phyloP scores from a whole-genome alignment of 2,888 invertebrate species.

The Pasiphila rectangulata region DNA sequence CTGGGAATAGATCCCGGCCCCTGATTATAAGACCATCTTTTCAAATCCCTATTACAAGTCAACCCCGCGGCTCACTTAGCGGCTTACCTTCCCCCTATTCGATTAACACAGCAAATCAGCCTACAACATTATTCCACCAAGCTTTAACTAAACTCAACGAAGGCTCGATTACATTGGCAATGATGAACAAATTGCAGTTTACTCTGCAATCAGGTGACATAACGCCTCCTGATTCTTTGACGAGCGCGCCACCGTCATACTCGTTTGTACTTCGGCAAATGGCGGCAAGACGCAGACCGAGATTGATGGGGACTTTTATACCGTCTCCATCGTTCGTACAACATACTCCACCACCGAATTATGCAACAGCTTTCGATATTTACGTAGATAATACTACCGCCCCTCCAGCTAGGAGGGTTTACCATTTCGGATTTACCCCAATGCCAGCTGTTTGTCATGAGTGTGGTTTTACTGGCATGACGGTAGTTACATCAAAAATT shows the following conservation, averaged over 20 bases:
- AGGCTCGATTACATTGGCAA: slow-evolving; percentile 43
- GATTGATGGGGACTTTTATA: slow-evolving; percentile 69
- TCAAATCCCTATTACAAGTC: slow-evolving; percentile 16
- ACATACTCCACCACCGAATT: slow-evolving; percentile 69
- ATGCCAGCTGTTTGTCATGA: slow-evolving; percentile 62
- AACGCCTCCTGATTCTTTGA: slow-evolving; percentile 62
- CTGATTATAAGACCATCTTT: slow-evolving; percentile 35
- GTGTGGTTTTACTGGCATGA: slow-evolving; percentile 67
- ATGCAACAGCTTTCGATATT: slow-evolving; percentile 69
- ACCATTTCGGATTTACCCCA: slow-evolving; percentile 60
- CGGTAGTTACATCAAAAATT: slow-evolving; percentile 53
- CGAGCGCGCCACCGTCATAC: slow-evolving; percentile 70
- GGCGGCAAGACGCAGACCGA: slow-evolving; percentile 56
- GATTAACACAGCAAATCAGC: slow-evolving; percentile 38
- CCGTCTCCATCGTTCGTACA: slow-evolving; percentile 70
- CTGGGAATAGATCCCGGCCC: slow-evolving; percentile 25
- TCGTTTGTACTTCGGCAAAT: slow-evolving; percentile 70
- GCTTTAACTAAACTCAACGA: slow-evolving; percentile 60
- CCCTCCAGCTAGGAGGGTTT: slow-evolving; percentile 52
- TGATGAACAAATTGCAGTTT: slow-evolving; percentile 36
- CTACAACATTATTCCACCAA: slow-evolving; percentile 56
- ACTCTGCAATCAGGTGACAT: slow-evolving; percentile 42
- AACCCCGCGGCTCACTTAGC: slow-evolving; percentile 19
- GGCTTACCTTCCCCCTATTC: slow-evolving; percentile 41
- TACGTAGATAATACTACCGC: slow-evolving; percentile 61